Evolutionary conservation across 2,888 invertebrate genomes (phyloP).

Genomic region (Cantharis lateralis): DNA sequence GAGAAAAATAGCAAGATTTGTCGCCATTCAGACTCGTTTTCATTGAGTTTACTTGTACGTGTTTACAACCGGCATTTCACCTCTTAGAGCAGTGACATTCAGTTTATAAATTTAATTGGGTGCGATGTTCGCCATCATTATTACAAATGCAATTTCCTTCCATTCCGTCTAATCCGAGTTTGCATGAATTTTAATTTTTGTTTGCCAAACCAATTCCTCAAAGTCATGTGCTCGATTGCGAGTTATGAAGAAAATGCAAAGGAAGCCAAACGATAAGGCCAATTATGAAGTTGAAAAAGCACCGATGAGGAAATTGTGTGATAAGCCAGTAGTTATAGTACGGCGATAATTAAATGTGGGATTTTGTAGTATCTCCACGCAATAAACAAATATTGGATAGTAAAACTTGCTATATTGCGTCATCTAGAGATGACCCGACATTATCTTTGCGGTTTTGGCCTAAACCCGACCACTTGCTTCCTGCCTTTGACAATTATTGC

Average conservation of each 20-base stretch:
- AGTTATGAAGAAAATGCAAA: constrained; percentile 5
- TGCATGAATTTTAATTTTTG: not conserved
- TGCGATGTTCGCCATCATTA: constrained; percentile 35
- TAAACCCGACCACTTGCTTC: constrained; percentile 22
- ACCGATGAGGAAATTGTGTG: constrained; percentile 27
- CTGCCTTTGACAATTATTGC: constrained; percentile 22
- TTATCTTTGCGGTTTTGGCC: constrained; percentile 24
- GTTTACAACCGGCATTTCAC: constrained; percentile 31
- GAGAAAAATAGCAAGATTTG: constrained; percentile 40
- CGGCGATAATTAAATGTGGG: constrained; percentile 23
- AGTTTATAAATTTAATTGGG: constrained; percentile 45
- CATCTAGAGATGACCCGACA: constrained; percentile 24
- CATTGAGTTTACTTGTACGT: constrained; percentile 31
- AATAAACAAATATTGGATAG: constrained; percentile 12
- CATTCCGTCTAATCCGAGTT: not conserved
- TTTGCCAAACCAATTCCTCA: not conserved
- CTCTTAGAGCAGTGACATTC: constrained; percentile 39
- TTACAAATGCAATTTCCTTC: constrained; percentile 11
- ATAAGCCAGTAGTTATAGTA: constrained; percentile 23
- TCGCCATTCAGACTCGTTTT: constrained; percentile 37
- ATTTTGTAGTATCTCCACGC: constrained; percentile 19
- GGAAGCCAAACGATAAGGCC: constrained; percentile 20
- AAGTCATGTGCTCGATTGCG: not conserved
- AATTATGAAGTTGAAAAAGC: constrained; percentile 26
- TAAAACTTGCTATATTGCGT: constrained; percentile 5